Base-by-base conservation (phyloP, 37 sponge, comb jelly and placozoan genomes). In the Mnemiopsis leidyi region DNA sequence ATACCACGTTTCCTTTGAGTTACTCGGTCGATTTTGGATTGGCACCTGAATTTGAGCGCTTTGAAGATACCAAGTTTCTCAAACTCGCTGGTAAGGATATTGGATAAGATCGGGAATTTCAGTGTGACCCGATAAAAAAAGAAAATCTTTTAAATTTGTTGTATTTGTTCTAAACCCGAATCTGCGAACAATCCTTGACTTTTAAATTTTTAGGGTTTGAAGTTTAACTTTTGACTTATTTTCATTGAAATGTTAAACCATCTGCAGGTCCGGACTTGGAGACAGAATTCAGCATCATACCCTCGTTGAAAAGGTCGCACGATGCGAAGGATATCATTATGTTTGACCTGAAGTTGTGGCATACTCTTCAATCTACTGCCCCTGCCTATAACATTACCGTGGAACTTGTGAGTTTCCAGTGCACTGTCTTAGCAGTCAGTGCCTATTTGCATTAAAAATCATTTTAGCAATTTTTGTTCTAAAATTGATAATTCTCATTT, bases 341-440 rank as follows among this genome's bases (percentile, higher is more conserved):
- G 90, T 85, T 85, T 39, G 90, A 85, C n/a, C 90, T 85, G 24
- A 40, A 33, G 26, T 25, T 85, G 24, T 85, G 90, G 90, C 90
- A 85, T 21, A 40, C 38, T 23, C 5, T 1, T 3, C 20, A 85
- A 18, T 28, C 61, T 5, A 28, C 90, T n/a, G 61, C 61, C 48
- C 90, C 90, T 25, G 90, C 90, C 5, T 40, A 85, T 40, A 39
- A 85, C 48, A 40, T 85, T n/a, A 39, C 32, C n/a, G 29, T 85
- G 25, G 90, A 85, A 18, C 32, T 85, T 35, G 90, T 85, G 23
- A 85, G 40, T 48, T 48, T 48, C 61, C 13, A n/a, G n/a, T n/a
- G n/a, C n/a, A n/a, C n/a, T n/a, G n/a, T n/a, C n/a, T n/a, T n/a
- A n/a, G n/a, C n/a, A n/a, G n/a, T n/a, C n/a, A n/a, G n/a, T n/a